Percentiles rank a stretch among this genome's conserved stretches.
Evolutionary conservation across 2,888 invertebrate species (phyloP).

Genomic region (Antheraea yamamai): DNA sequence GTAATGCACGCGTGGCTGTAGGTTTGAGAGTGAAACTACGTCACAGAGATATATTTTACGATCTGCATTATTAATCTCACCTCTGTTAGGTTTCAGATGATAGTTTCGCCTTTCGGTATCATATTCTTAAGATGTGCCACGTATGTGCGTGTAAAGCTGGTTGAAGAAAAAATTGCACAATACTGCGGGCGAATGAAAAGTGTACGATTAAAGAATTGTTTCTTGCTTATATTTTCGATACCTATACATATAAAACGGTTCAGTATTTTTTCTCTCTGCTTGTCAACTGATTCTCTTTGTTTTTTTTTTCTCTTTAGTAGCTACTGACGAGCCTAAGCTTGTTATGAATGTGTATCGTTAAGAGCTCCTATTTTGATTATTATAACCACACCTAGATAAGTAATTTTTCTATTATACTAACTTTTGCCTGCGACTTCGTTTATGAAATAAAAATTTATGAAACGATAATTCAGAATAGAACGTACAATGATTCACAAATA

Average conservation of each 20-base stretch:
- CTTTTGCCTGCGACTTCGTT: neutral
- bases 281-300: no score
- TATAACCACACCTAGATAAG: neutral
- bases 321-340: no score
- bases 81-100: neutral
- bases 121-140: neutral
- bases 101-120: neutral
- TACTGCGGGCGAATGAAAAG: neutral
- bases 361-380: neutral
- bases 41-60: neutral
- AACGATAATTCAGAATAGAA: neutral
- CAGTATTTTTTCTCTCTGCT: no score
- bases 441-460: neutral
- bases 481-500: neutral
- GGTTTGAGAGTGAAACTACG: constrained; percentile 33
- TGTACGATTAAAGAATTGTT: neutral
- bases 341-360: neutral
- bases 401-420: neutral
- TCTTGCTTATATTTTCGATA: neutral
- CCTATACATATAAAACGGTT: no score
- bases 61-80: constrained; percentile 6
- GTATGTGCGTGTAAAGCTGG: neutral
- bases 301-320: no score
- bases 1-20: constrained; percentile 54
- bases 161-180: neutral